Conservation (phyloP, 2,113 vertebrate species). For the Synodontis membranacea region DNA sequence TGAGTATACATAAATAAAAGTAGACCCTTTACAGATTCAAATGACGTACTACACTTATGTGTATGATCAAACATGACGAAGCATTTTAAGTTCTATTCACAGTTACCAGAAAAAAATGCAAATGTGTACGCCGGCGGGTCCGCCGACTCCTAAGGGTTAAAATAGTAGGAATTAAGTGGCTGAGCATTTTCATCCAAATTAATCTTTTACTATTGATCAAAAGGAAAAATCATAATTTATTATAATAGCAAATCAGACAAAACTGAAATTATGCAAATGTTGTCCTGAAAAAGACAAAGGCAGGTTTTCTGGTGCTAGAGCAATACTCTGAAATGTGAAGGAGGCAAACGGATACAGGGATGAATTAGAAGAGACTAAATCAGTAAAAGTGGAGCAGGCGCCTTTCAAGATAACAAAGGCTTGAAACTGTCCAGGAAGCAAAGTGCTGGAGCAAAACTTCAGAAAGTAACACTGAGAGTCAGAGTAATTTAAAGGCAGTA, state of each 20-base stretch:
- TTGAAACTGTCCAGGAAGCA: background rate
- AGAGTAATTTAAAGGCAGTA: background rate
- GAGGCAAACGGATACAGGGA: background rate
- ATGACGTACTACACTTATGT: too few relatives aligned
- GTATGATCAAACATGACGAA: too few relatives aligned
- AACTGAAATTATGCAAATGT: background rate
- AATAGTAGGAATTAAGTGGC: background rate
- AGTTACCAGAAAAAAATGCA: too few relatives aligned
- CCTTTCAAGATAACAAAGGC: background rate
- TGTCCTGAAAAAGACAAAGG: background rate
- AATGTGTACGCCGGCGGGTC: too few relatives aligned
- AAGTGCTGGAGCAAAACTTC: background rate
- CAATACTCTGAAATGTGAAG: background rate
- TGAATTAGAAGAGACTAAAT: background rate
- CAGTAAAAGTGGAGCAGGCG: background rate
- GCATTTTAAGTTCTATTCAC: too few relatives aligned
- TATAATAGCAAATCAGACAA: background rate
- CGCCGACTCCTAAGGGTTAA: too few relatives aligned
- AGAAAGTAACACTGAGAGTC: background rate
- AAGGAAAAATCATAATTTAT: background rate
- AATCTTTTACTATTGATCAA: background rate
- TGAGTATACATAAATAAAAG: too few relatives aligned
- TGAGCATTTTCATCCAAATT: background rate
- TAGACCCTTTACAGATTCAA: too few relatives aligned
- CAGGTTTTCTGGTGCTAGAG: background rate